These are phyloP conservation scores for Lasioglossum pauxillum DNA, from an alignment of 2,888 invertebrate species.

Conservation along the genomic window DNA sequence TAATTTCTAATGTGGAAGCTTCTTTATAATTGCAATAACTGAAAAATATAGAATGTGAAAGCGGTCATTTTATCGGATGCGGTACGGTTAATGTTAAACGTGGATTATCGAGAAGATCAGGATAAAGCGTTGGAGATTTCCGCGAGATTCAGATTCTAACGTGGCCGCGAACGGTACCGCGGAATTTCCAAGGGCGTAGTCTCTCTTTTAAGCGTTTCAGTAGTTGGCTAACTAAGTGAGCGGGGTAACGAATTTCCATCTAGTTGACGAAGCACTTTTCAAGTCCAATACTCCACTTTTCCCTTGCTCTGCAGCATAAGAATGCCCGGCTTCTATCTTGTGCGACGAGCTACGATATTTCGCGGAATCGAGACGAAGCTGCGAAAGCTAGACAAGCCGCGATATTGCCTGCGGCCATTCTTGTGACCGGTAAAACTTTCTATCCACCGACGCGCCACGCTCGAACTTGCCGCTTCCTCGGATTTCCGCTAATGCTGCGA, in stretches of 20 bases:
- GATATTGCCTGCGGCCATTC: constrained; percentile 54
- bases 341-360: constrained; percentile 34
- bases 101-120: neutral
- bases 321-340: constrained; percentile 48
- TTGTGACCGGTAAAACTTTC: constrained; percentile 49
- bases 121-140: neutral
- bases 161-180: neutral
- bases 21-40: no score
- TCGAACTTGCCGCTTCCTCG: constrained; percentile 27
- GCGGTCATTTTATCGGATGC: no score
- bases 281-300: constrained; percentile 63
- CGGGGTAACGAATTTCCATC: constrained; percentile 67
- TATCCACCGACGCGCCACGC: neutral
- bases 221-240: constrained; percentile 58
- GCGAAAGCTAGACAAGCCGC: constrained; percentile 41
- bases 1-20: no score
- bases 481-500: constrained; percentile 23
- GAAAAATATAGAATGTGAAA: no score
- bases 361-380: constrained; percentile 47
- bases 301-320: constrained; percentile 59
- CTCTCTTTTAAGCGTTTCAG: constrained; percentile 59
- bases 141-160: neutral
- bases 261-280: constrained; percentile 70
- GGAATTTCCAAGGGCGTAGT: constrained; percentile 32
- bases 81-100: no score